A percentile compares a stretch with the other conserved stretches of the same genome.
These are phyloP conservation scores for Polymixis lichenea DNA, from an alignment of 2,888 invertebrate species.

Conservation along the genomic window DNA sequence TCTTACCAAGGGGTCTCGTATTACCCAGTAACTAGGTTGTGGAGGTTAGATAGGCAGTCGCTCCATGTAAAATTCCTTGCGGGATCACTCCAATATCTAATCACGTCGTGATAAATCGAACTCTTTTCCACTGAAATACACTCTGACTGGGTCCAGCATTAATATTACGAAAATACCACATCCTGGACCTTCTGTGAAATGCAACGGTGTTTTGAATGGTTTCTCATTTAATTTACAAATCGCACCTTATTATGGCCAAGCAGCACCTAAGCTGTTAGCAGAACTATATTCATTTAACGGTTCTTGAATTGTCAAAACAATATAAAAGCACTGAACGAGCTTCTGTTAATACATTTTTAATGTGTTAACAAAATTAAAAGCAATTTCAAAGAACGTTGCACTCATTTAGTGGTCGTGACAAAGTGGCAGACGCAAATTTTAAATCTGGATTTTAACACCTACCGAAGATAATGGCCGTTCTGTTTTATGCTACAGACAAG, in stretches of 20 bases:
- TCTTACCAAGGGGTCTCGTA: too few relatives aligned
- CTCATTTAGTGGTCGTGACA: conserved; percentile 43
- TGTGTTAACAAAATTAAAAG: conserved; percentile 57
- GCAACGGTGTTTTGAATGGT: not conserved
- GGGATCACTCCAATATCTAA: not conserved
- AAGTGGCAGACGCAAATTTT: conserved; percentile 48
- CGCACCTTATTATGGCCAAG: not conserved
- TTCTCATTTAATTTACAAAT: not conserved
- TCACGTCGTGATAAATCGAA: not conserved
- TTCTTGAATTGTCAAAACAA: conserved; percentile 4
- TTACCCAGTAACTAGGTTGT: too few relatives aligned
- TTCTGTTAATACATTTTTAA: conserved; percentile 20
- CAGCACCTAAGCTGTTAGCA: conserved; percentile 1
- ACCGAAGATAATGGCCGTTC: conserved; percentile 11
- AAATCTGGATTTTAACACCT: conserved; percentile 39
- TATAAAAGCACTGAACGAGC: not conserved
- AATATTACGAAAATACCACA: not conserved
- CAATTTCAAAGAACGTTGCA: conserved; percentile 47
- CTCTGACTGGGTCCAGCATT: not conserved
- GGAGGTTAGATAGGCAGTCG: too few relatives aligned
- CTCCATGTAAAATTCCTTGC: too few relatives aligned
- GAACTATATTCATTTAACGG: conserved; percentile 23
- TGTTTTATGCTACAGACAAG: conserved; percentile 23
- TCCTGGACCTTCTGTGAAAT: not conserved
- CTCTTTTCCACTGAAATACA: not conserved